Percentiles rank a stretch among this genome's conserved stretches.
Conservation (phyloP, 1,140 invertebrate species). For the Pteromalus puparum region DNA sequence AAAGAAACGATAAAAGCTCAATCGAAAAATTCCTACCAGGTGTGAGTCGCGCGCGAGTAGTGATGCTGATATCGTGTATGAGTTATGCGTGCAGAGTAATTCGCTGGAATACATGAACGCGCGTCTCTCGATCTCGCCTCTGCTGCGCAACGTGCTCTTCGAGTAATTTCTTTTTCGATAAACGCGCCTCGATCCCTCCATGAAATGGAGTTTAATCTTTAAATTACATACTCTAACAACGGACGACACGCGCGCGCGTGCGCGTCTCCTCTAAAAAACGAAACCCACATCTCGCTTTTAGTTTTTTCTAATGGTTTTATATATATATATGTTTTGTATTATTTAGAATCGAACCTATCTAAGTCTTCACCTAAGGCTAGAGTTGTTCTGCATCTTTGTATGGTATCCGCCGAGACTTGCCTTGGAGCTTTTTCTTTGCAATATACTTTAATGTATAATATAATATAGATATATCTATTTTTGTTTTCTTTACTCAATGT, state of each 20-base stretch:
- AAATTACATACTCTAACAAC: slow-evolving; percentile 23
- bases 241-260: not conserved
- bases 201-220: not conserved
- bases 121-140: too few species aligned
- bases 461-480: slow-evolving; percentile 9
- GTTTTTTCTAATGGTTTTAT: slow-evolving; percentile 17
- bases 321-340: not conserved
- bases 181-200: not conserved
- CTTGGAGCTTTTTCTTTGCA: not conserved
- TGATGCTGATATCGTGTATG: not conserved
- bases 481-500: slow-evolving; percentile 8
- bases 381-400: slow-evolving; percentile 25
- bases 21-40: not conserved
- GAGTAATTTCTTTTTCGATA: too few species aligned
- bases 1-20: not conserved
- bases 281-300: slow-evolving; percentile 2
- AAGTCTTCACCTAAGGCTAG: slow-evolving; percentile 38
- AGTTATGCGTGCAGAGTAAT: not conserved
- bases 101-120: not conserved
- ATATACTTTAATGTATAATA: not conserved
- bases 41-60: not conserved
- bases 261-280: slow-evolving; percentile 25
- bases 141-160: too few species aligned
- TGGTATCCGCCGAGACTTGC: slow-evolving; percentile 11
- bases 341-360: slow-evolving; percentile 42